Evolutionary conservation across 2,113 vertebrate genomes (phyloP).

Genomic region (Microtus pennsylvanicus): DNA sequence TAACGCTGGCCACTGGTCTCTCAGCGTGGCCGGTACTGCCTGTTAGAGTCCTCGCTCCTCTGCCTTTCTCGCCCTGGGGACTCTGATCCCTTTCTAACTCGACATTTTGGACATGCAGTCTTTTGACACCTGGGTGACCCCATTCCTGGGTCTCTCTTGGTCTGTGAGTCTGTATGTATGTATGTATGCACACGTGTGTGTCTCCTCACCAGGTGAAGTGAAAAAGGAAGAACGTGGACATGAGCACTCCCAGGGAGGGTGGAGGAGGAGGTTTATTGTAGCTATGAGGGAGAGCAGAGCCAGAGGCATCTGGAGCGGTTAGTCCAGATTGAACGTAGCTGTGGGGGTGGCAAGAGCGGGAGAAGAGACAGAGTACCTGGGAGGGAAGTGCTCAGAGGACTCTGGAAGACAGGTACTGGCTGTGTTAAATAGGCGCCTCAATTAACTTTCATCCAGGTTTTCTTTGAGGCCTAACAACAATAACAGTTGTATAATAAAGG

Average conservation of each 20-base stretch:
- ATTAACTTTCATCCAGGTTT: no score
- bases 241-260: neutral
- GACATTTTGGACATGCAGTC: no score
- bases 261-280: neutral
- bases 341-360: no score
- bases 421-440: no score
- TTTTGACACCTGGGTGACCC: neutral
- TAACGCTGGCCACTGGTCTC: neutral
- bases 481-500: no score
- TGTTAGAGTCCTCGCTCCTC: neutral
- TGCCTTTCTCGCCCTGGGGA: neutral
- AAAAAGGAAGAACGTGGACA: no score
- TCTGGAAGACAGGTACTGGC: no score
- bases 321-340: no score
- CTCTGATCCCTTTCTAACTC: no score
- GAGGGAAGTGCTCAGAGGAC: no score
- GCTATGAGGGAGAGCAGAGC: neutral
- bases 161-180: neutral
- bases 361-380: no score
- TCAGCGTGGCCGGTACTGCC: neutral
- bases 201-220: neutral
- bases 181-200: neutral
- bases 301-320: neutral
- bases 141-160: neutral
- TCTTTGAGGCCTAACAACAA: no score